Base-by-base conservation (phyloP, 53 echinoderm and acorn worm genomes). In the Glandiceps talaboti region DNA sequence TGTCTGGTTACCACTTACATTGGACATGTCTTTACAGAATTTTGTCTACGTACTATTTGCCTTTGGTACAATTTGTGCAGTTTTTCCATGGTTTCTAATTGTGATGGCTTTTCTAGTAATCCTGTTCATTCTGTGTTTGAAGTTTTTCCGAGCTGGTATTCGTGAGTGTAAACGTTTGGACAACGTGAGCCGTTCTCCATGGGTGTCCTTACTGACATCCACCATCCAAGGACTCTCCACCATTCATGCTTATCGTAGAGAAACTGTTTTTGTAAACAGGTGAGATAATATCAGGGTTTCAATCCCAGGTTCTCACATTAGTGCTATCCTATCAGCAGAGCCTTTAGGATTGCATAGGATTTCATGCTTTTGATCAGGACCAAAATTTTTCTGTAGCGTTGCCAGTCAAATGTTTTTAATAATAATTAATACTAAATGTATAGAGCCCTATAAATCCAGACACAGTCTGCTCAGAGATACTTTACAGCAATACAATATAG, bases 201-300 rank as follows among this genome's bases (percentile, higher is more conserved):
- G 94, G 94, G 92, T 94, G 81, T 94, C 94, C 0, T 92, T 92
- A 79, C 92, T 94, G 80, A 86, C 88, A 0, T 90, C 94, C 6
- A 94, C 94, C 1, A 82, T 90, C 1, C 86, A 86, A 85, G 94
- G 94, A 1, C 85, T 94, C 74, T 30, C 90, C 10, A 94, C 94
- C 14, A 86, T 94, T n/a, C 94, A 94, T 33, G 94, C 94, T 25
- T 94, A 94, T 73, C n/a, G n/a, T n/a, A n/a, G n/a, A n/a, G n/a
- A n/a, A n/a, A n/a, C n/a, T n/a, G n/a, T n/a, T n/a, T n/a, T n/a
- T n/a, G n/a, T n/a, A n/a, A n/a, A n/a, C n/a, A n/a, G n/a, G n/a
- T n/a, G n/a, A n/a, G n/a, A n/a, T n/a, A n/a, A n/a, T n/a, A n/a
- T n/a, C n/a, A n/a, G n/a, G n/a, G n/a, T n/a, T n/a, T n/a, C n/a